Conservation (phyloP, 2,888 invertebrate species). For the Heliconius erato region DNA sequence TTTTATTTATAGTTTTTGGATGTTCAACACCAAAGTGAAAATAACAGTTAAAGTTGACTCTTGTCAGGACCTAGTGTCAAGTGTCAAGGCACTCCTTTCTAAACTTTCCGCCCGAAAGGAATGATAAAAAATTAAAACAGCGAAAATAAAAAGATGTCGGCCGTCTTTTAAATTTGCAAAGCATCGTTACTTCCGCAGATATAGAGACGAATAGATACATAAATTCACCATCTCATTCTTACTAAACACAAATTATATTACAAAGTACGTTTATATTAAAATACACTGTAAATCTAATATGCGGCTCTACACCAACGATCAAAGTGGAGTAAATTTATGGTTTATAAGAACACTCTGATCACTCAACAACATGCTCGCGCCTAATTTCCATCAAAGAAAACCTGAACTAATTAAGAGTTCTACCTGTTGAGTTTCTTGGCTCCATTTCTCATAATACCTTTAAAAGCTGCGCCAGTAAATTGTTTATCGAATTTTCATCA, state of each 20-base stretch:
- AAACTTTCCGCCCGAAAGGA: no score
- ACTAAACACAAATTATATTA: not conserved
- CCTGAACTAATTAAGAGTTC: slow-evolving; percentile 10
- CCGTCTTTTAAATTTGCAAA: not conserved
- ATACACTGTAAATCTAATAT: slow-evolving; percentile 18
- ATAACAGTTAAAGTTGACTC: no score
- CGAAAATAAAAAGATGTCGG: no score
- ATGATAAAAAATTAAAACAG: no score
- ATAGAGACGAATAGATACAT: not conserved
- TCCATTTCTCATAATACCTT: not conserved
- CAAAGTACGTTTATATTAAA: slow-evolving; percentile 12
- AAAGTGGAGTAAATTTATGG: slow-evolving; percentile 12
- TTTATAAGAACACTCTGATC: slow-evolving; percentile 18
- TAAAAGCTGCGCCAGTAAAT: not conserved
- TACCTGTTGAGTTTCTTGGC: slow-evolving; percentile 4
- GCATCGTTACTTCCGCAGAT: not conserved
- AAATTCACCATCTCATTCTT: not conserved
- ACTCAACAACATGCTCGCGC: slow-evolving; percentile 8
- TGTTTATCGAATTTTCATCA: not conserved
- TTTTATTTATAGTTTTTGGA: no score
- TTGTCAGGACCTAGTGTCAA: no score
- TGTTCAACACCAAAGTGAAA: no score
- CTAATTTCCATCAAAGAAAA: slow-evolving; percentile 25
- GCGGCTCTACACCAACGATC: slow-evolving; percentile 14
- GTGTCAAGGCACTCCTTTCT: no score